Evolutionary conservation across 2,113 vertebrate genomes (phyloP).

Genomic region (Hymenochirus boettgeri): DNA sequence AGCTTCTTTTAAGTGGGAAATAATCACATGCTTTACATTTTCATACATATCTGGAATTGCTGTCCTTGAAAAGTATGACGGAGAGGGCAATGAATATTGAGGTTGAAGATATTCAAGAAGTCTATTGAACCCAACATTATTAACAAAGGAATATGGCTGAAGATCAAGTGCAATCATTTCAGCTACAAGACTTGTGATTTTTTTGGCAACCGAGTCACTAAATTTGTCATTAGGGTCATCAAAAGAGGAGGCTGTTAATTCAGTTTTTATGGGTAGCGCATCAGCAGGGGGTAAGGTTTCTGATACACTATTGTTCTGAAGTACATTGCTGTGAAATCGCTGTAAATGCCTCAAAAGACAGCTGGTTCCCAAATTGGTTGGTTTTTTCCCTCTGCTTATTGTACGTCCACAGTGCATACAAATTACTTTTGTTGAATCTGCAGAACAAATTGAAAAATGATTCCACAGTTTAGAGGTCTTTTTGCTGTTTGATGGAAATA

Average conservation of each 20-base stretch:
- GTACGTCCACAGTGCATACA: conserved; percentile 96
- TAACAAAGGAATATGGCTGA: conserved; percentile 90
- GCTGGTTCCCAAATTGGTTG: conserved; percentile 91
- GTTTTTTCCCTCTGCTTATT: conserved; percentile 95
- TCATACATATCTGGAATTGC: conserved; percentile 95
- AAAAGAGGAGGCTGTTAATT: conserved; percentile 64
- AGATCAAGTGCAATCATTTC: conserved; percentile 98
- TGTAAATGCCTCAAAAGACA: conserved; percentile 92
- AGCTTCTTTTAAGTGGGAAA: conserved; percentile 86
- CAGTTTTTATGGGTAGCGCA: conserved; percentile 61
- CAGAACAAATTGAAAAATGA: conserved; percentile 88
- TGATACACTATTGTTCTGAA: conserved; percentile 78
- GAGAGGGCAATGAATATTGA: conserved; percentile 84
- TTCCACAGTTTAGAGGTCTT: conserved; percentile 98
- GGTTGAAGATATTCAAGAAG: conserved; percentile 91
- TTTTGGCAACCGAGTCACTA: conserved; percentile 89
- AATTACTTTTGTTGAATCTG: conserved; percentile 91
- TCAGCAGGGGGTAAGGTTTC: conserved; percentile 67
- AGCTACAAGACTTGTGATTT: conserved; percentile 89
- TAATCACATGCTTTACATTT: conserved; percentile 79
- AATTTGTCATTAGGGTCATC: conserved; percentile 73
- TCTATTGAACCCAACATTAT: conserved; percentile 85
- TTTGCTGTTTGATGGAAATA: conserved; percentile 80
- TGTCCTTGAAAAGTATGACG: conserved; percentile 89
- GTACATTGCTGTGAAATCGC: conserved; percentile 81